Percentiles rank a stretch among this genome's conserved stretches.
phyloP scores from a whole-genome alignment of 2,888 invertebrate genomes.

The Dorcus hopei region DNA sequence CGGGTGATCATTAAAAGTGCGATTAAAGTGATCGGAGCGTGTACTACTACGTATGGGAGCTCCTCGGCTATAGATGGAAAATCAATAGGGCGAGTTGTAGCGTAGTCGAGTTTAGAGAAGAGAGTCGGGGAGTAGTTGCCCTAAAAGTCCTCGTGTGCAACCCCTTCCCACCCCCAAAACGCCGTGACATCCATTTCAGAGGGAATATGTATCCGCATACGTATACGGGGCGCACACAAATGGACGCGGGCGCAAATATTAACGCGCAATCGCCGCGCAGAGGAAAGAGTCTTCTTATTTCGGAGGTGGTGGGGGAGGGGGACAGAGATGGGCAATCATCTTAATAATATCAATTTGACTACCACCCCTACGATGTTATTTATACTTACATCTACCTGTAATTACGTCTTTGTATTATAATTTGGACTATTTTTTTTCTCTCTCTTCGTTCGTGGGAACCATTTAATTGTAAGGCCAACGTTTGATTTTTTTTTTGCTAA shows the following conservation, averaged over 20 bases:
- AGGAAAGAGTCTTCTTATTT: not conserved
- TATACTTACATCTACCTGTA: too few species aligned
- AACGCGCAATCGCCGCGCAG: not conserved
- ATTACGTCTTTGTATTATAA: too few species aligned
- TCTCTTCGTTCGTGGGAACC: too few species aligned
- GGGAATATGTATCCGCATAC: constrained; percentile 24
- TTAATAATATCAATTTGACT: too few species aligned
- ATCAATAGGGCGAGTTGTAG: constrained; percentile 33
- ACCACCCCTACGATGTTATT: too few species aligned
- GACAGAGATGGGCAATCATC: not conserved
- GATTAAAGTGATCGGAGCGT: constrained; percentile 28
- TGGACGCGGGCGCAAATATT: constrained; percentile 14
- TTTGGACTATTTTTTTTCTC: too few species aligned
- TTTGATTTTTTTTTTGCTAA: too few species aligned
- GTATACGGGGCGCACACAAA: constrained; percentile 12
- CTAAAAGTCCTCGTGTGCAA: not conserved
- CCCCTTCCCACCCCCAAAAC: constrained; percentile 8
- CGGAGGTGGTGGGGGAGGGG: not conserved
- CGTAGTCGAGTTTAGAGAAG: constrained; percentile 11
- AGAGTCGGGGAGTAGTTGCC: not conserved
- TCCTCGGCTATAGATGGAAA: constrained; percentile 33
- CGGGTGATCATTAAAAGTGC: constrained; percentile 21
- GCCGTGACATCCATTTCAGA: constrained; percentile 25
- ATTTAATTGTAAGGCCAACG: too few species aligned
- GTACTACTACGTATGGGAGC: not conserved